Evolutionary conservation across 2,797 vertebrate species (phyloP).

Genomic region (Buceros bicornis): DNA sequence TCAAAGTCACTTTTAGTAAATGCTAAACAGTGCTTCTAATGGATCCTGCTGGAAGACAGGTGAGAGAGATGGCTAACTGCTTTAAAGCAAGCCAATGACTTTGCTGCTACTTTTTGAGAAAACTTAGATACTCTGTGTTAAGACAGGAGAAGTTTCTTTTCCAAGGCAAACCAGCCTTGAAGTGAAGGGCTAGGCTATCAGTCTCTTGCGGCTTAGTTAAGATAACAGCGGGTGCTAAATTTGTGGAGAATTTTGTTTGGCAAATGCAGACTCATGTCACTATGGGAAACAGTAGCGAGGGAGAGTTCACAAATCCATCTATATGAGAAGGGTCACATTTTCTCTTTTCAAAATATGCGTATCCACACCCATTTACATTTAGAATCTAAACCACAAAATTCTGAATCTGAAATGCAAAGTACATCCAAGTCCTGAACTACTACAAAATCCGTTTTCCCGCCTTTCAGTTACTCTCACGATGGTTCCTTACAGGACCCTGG

Average conservation of each 20-base stretch:
- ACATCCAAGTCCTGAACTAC: neutral
- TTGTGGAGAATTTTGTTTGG: neutral
- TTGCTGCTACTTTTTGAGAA: neutral
- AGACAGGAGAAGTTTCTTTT: neutral
- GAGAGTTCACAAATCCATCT: neutral
- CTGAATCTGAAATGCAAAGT: neutral
- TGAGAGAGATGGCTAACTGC: neutral
- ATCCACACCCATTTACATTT: neutral
- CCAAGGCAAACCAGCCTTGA: neutral
- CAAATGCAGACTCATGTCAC: neutral
- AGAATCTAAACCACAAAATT: neutral
- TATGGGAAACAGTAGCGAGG: neutral
- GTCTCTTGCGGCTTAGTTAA: neutral
- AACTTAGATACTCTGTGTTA: neutral
- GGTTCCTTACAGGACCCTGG: neutral
- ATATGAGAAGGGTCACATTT: neutral
- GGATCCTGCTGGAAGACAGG: neutral
- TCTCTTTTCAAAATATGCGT: neutral
- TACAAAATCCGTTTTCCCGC: neutral
- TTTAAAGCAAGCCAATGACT: neutral
- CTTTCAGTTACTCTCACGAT: neutral
- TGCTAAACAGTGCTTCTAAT: neutral
- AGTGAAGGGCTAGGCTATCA: neutral
- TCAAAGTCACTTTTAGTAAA: neutral
- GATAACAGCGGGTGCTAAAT: neutral